Conservation (phyloP, 2,888 invertebrate species). For the Polia nebulosa region DNA sequence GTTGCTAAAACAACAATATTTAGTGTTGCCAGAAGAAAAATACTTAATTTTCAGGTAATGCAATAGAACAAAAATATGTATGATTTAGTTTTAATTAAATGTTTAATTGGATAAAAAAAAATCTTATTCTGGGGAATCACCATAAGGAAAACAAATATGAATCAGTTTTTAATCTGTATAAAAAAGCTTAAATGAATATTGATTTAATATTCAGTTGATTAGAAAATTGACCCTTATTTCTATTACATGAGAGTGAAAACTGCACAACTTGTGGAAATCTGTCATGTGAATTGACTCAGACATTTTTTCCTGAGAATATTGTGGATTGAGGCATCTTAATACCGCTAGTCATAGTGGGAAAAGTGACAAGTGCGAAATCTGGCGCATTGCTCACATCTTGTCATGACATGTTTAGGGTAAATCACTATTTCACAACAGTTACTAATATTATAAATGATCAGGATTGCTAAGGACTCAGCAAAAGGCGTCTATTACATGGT, state of each 20-base stretch:
- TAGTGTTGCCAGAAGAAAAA: too few species aligned
- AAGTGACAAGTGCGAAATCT: slow-evolving; percentile 12
- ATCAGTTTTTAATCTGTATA: too few species aligned
- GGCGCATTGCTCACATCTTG: slow-evolving; percentile 26
- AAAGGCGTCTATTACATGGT: too few species aligned
- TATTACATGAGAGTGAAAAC: slow-evolving; percentile 2
- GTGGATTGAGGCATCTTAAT: background rate
- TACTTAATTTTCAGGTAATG: too few species aligned
- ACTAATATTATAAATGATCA: slow-evolving; percentile 3
- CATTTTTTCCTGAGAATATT: slow-evolving; percentile 20
- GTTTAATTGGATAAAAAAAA: too few species aligned
- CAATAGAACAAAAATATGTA: too few species aligned
- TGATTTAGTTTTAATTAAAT: too few species aligned
- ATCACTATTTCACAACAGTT: slow-evolving; percentile 13
- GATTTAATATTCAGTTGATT: too few species aligned
- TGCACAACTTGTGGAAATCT: background rate
- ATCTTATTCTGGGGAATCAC: too few species aligned
- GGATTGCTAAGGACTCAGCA: background rate
- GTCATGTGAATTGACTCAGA: slow-evolving; percentile 25
- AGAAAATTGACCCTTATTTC: background rate
- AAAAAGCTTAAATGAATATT: too few species aligned
- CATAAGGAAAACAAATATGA: too few species aligned
- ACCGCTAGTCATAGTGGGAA: slow-evolving; percentile 14
- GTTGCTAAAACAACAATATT: too few species aligned
- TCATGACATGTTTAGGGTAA: background rate